Conservation (phyloP, 2,888 invertebrate species). For the Heliconius sara region DNA sequence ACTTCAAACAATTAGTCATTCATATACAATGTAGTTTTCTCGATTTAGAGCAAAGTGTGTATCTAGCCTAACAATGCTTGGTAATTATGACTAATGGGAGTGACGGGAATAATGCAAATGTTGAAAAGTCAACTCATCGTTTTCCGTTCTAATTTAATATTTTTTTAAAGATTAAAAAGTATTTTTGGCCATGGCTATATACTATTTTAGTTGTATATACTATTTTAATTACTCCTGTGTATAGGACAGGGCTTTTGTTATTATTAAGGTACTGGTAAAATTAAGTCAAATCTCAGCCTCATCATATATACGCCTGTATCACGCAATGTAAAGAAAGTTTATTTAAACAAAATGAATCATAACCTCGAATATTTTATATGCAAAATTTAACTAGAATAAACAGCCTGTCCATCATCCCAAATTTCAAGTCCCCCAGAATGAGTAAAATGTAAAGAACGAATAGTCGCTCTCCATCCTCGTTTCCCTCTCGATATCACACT, state of each 20-base stretch:
- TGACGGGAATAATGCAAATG: conserved; percentile 2
- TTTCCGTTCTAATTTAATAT: not conserved
- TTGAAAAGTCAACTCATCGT: not conserved
- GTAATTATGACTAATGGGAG: conserved; percentile 21
- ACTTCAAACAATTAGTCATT: conserved; percentile 25
- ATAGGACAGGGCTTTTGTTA: no score
- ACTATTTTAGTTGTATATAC: no score
- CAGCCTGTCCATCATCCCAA: no score
- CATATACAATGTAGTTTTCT: conserved; percentile 9
- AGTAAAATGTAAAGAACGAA: not conserved
- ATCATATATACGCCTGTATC: not conserved
- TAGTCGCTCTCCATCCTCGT: not conserved
- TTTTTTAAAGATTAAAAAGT: not conserved
- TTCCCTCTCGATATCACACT: not conserved
- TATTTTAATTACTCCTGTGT: not conserved
- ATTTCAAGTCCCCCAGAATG: no score
- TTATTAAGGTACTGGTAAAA: not conserved
- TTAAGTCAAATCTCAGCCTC: not conserved
- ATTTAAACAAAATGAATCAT: no score
- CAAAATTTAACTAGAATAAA: no score
- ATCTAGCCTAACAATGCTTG: conserved; percentile 17
- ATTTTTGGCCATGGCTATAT: not conserved
- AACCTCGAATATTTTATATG: no score
- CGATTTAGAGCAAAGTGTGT: conserved; percentile 8
- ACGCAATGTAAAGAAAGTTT: no score